Evolutionary conservation across 2,113 vertebrate species (phyloP).

Genomic region (Hydrolagus affinis): DNA sequence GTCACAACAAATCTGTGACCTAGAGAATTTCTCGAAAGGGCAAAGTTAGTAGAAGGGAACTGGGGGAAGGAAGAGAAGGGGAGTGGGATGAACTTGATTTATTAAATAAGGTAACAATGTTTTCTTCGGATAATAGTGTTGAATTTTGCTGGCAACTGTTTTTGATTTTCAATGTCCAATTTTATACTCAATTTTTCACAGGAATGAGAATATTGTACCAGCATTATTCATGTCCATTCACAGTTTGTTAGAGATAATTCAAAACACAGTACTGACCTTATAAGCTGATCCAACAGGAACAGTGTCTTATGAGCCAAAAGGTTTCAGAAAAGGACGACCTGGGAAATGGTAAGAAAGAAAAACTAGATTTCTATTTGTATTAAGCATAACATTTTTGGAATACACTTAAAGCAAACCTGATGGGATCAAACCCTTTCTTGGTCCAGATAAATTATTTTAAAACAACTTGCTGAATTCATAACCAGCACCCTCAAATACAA

Average conservation of each 20-base stretch:
- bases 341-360: not conserved
- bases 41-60: not conserved
- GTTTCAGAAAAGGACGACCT: not conserved
- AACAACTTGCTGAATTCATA: not conserved
- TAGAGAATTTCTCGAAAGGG: not conserved
- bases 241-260: no score
- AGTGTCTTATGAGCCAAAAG: not conserved
- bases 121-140: no score
- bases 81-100: not conserved
- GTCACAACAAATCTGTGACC: not conserved
- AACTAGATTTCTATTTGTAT: not conserved
- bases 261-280: not conserved
- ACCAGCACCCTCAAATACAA: no score
- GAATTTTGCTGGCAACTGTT: no score
- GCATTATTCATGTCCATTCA: not conserved
- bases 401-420: not conserved
- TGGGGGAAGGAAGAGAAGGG: not conserved
- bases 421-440: not conserved
- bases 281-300: slow-evolving; percentile 20
- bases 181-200: no score
- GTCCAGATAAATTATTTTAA: not conserved
- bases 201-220: not conserved
- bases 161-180: no score
- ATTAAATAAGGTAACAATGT: no score
- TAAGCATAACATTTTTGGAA: not conserved